phyloP scores from a whole-genome alignment of 2,113 vertebrate species.

The Sakesphorus luctuosus region DNA sequence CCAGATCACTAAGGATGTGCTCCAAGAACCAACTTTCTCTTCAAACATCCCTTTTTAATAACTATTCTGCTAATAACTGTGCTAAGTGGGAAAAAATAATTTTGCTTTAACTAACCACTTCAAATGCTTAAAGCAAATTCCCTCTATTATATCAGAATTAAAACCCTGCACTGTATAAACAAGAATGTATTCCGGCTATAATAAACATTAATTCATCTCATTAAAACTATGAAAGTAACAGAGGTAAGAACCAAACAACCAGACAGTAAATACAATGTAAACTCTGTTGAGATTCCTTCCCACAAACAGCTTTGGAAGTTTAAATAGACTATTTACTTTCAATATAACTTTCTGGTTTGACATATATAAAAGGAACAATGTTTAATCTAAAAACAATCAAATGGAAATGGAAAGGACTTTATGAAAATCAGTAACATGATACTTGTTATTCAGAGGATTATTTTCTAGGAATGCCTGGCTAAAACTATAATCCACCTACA shows the following conservation, averaged over 20 bases:
- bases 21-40: background rate
- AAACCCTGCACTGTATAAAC: background rate
- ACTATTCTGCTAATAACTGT: background rate
- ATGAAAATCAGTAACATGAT: background rate
- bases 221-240: background rate
- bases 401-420: background rate
- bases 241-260: background rate
- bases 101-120: background rate
- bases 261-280: background rate
- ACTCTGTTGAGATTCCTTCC: background rate
- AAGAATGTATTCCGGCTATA: background rate
- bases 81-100: background rate
- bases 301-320: background rate
- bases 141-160: background rate
- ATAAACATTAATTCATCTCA: background rate
- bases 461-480: background rate
- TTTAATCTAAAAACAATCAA: conserved; percentile 22
- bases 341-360: background rate
- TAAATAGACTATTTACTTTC: background rate
- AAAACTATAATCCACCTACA: conserved; percentile 3
- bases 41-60: background rate
- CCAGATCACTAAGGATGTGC: background rate
- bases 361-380: background rate
- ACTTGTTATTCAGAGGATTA: background rate
- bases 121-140: conserved; percentile 12